These are phyloP conservation scores for Callyntrura guangdongensis DNA, from an alignment of 2,888 invertebrate species.

Conservation along the genomic window DNA sequence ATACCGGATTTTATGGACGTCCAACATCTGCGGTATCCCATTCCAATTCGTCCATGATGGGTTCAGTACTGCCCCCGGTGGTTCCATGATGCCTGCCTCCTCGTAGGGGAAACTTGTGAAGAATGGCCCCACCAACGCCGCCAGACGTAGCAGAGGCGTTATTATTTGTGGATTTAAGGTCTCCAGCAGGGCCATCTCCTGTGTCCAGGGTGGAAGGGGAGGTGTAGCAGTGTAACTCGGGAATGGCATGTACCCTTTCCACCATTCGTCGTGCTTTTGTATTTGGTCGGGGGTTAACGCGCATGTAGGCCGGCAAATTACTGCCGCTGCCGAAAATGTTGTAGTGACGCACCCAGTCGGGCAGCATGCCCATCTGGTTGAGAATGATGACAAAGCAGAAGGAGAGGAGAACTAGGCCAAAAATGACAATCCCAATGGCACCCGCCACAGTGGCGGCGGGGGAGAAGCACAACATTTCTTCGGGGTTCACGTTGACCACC, in stretches of 20 bases:
- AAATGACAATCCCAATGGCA: slow-evolving; percentile 80
- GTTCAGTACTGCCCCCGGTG: slow-evolving; percentile 39
- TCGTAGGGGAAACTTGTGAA: not conserved
- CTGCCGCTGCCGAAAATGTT: slow-evolving; percentile 79
- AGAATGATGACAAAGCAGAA: slow-evolving; percentile 80
- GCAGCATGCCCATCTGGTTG: slow-evolving; percentile 81
- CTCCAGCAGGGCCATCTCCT: not conserved
- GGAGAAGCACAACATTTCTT: slow-evolving; percentile 82
- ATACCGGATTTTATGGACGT: not conserved
- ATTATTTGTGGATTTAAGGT: not conserved
- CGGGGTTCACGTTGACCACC: slow-evolving; percentile 79
- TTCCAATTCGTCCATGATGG: slow-evolving; percentile 75
- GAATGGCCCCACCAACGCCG: not conserved
- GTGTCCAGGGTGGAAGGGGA: not conserved
- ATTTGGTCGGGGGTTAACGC: slow-evolving; percentile 82
- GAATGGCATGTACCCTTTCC: slow-evolving; percentile 61
- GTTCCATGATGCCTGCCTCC: not conserved
- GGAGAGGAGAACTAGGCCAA: slow-evolving; percentile 77
- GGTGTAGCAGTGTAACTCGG: slow-evolving; percentile 63
- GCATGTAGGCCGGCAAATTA: slow-evolving; percentile 79
- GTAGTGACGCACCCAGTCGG: slow-evolving; percentile 78
- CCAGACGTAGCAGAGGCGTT: not conserved
- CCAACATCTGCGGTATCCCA: slow-evolving; percentile 80
- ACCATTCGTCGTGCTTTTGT: slow-evolving; percentile 75
- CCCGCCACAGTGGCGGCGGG: slow-evolving; percentile 80